Base-by-base conservation (phyloP, 2,888 invertebrate species). In the Mythimna vitellina region DNA sequence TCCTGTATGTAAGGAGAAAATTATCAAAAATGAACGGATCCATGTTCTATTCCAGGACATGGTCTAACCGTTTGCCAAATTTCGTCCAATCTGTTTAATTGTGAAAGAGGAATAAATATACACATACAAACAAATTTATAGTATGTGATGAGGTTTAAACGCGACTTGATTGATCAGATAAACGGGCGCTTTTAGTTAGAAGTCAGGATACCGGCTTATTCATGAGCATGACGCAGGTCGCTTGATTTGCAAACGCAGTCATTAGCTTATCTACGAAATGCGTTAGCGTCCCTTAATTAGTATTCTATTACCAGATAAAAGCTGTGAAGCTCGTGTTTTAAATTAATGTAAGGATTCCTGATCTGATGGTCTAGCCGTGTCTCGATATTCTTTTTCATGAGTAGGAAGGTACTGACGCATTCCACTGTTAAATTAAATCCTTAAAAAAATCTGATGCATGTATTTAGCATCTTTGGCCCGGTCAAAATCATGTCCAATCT, bases 191-290 rank as follows among this genome's bases (percentile, higher is more conserved):
- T 38, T 38, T 60, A 1, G 22, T 38, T 38, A 38, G 8, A n/a
- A 60, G 14, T 38, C 14, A 22, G 22, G 12, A 60, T n/a, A 60
- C 22, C 20, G 22, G 14, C 35, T 35, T 58, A 38, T 38, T 58
- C 49, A 51, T 67, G 81, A 79, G 22, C 49, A 46, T 71, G 76
- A 79, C 72, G 72, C 81, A 67, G 29, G 17, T 60, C 7, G 29
- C 9, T 56, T 54, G 14, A 76, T 80, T 61, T n/a, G 56, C 49
- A 69, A 64, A 42, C 64, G 63, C 49, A 53, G 64, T 67, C 61
- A 66, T 78, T 70, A 54, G 53, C 53, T 65, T 70, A 53, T 17
- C 49, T 70, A 78, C 70, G 29, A 20, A 51, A 66, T 62, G 64
- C 65, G 65, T 74, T 65, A 70, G 32, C 51, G 32, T 63, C 62